A percentile compares a stretch with the other conserved stretches of the same genome.
Conservation (phyloP, 2,113 vertebrate species). For the Hydropotes inermis region DNA sequence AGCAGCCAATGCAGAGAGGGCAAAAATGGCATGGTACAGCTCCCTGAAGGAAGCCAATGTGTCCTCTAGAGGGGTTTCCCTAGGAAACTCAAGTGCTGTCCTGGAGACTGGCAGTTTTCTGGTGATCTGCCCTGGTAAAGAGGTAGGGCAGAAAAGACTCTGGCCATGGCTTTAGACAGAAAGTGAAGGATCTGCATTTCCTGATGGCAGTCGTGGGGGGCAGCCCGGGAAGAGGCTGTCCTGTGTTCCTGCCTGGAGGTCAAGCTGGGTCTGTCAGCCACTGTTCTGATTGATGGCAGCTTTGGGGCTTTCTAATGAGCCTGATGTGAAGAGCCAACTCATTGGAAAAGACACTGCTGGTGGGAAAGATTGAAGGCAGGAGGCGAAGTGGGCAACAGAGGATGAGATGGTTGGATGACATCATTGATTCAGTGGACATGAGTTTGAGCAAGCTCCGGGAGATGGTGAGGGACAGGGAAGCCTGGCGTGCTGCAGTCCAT, state of each 20-base stretch:
- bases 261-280: neutral
- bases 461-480: neutral
- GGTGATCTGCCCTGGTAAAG: neutral
- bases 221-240: neutral
- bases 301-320: neutral
- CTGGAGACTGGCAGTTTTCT: neutral
- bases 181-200: neutral
- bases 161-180: neutral
- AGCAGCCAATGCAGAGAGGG: neutral
- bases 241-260: neutral
- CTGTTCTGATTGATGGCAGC: neutral
- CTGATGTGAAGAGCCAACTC: neutral
- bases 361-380: neutral
- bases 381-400: neutral
- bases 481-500: neutral
- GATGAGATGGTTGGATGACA: neutral
- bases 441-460: neutral
- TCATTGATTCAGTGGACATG: neutral
- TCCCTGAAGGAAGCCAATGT: too few relatives aligned
- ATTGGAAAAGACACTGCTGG: neutral
- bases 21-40: neutral
- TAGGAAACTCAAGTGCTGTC: neutral
- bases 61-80: neutral
- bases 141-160: neutral
- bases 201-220: accelerated